These are phyloP conservation scores for Phenganax subtilis DNA, from an alignment of 92 coral and sea anemone genomes.

Conservation along the genomic window DNA sequence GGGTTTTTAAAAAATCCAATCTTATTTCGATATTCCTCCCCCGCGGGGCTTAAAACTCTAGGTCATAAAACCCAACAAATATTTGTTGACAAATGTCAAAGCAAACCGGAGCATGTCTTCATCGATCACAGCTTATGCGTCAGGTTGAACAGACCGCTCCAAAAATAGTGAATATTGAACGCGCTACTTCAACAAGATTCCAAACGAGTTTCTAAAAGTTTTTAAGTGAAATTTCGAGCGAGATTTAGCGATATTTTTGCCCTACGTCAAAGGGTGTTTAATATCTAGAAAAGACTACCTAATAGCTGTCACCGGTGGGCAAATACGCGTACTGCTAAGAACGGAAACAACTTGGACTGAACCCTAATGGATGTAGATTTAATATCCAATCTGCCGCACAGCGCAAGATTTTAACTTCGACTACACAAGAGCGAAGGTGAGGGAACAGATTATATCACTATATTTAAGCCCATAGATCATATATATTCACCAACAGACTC, in stretches of 20 bases:
- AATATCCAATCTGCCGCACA: neutral
- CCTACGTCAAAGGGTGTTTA: constrained; percentile 20
- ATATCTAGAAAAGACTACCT: constrained; percentile 11
- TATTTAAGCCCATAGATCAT: constrained; percentile 25
- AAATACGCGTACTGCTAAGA: neutral
- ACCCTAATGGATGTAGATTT: neutral
- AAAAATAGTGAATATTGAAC: constrained; percentile 20
- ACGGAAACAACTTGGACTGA: constrained; percentile 11
- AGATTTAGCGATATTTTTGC: constrained; percentile 4
- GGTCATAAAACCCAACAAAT: constrained; percentile 10
- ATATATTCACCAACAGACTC: constrained; percentile 7
- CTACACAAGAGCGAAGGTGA: constrained; percentile 7
- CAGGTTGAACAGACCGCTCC: constrained; percentile 9
- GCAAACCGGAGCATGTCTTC: constrained; percentile 32
- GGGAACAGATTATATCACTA: constrained; percentile 12
- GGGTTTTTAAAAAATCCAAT: neutral
- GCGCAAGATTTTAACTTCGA: neutral
- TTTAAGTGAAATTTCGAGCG: neutral
- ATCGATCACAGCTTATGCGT: constrained; percentile 30
- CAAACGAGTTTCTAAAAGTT: neutral
- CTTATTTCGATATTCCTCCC: neutral
- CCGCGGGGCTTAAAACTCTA: neutral
- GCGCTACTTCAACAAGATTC: constrained; percentile 1
- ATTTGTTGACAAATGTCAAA: constrained; percentile 46
- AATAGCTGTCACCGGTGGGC: constrained; percentile 18